Conservation (phyloP, 2,797 vertebrate species). For the Echeneis naucrates region DNA sequence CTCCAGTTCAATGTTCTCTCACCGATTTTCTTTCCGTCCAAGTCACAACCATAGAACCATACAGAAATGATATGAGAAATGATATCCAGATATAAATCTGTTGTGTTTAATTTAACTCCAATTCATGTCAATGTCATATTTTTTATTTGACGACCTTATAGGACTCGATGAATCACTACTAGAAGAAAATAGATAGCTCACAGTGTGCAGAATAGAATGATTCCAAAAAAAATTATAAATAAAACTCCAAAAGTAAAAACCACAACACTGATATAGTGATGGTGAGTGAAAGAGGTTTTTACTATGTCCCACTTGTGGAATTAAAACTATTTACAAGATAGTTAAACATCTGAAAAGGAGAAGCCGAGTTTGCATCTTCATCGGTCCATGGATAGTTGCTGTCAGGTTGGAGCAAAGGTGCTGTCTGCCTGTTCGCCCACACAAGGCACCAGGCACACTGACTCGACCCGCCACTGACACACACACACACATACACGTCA, state of each 20-base stretch:
- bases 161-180: no score
- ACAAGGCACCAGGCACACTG: conserved; percentile 59
- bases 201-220: no score
- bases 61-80: no score
- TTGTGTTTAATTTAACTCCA: no score
- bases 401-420: conserved; percentile 69
- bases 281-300: background rate
- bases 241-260: no score
- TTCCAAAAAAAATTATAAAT: no score
- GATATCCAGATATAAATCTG: no score
- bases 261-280: no score
- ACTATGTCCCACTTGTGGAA: background rate
- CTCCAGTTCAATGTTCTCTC: background rate
- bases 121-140: no score
- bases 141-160: no score
- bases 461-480: conserved; percentile 56
- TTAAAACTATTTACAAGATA: no score
- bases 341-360: background rate
- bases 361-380: background rate
- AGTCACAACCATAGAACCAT: conserved; percentile 3
- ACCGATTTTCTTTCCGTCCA: background rate
- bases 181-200: no score
- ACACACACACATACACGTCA: conserved; percentile 7
- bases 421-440: conserved; percentile 74
- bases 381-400: conserved; percentile 45